Evolutionary conservation across 2,113 vertebrate species (phyloP).

Genomic region (Acanthochromis polyacanthus): DNA sequence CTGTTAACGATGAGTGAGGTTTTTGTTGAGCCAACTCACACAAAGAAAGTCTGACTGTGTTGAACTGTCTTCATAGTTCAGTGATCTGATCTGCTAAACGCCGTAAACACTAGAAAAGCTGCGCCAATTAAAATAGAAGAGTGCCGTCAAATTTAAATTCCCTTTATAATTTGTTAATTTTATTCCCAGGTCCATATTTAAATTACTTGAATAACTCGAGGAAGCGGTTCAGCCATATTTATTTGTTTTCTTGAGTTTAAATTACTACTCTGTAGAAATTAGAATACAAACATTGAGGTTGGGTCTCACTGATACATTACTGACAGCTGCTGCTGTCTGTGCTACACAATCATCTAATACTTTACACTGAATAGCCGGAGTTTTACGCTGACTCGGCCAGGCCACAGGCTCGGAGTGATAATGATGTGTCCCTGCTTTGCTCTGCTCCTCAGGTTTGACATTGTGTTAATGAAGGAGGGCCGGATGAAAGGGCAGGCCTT

Average conservation of each 20-base stretch:
- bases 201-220: no score
- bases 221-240: no score
- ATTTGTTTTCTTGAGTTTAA: background rate
- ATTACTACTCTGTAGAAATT: background rate
- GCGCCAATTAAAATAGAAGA: no score
- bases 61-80: no score
- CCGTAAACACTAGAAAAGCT: no score
- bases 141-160: no score
- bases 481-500: conserved; percentile 99
- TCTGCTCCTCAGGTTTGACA: conserved; percentile 91
- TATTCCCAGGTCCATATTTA: no score
- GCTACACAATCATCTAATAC: background rate
- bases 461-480: conserved; percentile 98
- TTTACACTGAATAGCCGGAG: background rate
- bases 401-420: conserved; percentile 36
- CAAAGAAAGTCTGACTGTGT: no score
- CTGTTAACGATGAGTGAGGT: no score
- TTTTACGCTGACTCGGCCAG: background rate
- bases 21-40: no score
- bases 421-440: conserved; percentile 23
- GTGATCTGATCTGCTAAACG: no score
- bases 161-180: no score
- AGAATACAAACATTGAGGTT: conserved; percentile 11
- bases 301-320: background rate
- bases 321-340: background rate